phyloP scores from a whole-genome alignment of 2,888 invertebrate genomes.

The Baronia brevicornis region DNA sequence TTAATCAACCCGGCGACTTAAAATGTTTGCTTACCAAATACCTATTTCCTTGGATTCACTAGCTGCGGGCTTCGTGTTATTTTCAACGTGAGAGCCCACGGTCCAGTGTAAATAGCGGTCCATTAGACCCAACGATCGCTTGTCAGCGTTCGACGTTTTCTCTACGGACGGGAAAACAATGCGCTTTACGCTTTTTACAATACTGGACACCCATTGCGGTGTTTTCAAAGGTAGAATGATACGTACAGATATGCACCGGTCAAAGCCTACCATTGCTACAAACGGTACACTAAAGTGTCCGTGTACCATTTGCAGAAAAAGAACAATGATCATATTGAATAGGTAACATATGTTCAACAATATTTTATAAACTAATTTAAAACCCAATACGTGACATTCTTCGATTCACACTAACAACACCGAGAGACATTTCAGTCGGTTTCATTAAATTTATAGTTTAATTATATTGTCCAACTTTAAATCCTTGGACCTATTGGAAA shows the following conservation, averaged over 20 bases:
- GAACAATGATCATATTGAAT: slow-evolving; percentile 7
- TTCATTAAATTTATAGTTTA: slow-evolving; percentile 35
- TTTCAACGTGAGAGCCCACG: slow-evolving; percentile 38
- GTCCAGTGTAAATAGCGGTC: slow-evolving; percentile 52
- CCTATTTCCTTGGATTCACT: slow-evolving; percentile 21
- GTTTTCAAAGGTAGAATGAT: slow-evolving; percentile 52
- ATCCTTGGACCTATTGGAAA: slow-evolving; percentile 29
- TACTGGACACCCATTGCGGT: slow-evolving; percentile 44
- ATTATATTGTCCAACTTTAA: slow-evolving; percentile 27
- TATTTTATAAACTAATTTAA: too few relatives aligned
- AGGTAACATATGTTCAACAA: too few relatives aligned
- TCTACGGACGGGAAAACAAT: slow-evolving; percentile 54
- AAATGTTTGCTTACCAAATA: slow-evolving; percentile 15
- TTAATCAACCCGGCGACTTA: slow-evolving; percentile 9
- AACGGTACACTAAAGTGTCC: too few relatives aligned
- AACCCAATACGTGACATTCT: too few relatives aligned
- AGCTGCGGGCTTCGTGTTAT: slow-evolving; percentile 31
- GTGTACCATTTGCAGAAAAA: slow-evolving; percentile 35
- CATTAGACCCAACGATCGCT: slow-evolving; percentile 49
- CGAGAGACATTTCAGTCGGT: slow-evolving; percentile 31
- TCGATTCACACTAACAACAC: too few relatives aligned
- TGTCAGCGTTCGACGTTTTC: slow-evolving; percentile 51
- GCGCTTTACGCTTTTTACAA: slow-evolving; percentile 58
- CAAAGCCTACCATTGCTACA: slow-evolving; percentile 31
- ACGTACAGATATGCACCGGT: slow-evolving; percentile 42